Evolutionary conservation across 2,888 invertebrate species (phyloP).

Genomic region (Chrysotoxum bicinctum): DNA sequence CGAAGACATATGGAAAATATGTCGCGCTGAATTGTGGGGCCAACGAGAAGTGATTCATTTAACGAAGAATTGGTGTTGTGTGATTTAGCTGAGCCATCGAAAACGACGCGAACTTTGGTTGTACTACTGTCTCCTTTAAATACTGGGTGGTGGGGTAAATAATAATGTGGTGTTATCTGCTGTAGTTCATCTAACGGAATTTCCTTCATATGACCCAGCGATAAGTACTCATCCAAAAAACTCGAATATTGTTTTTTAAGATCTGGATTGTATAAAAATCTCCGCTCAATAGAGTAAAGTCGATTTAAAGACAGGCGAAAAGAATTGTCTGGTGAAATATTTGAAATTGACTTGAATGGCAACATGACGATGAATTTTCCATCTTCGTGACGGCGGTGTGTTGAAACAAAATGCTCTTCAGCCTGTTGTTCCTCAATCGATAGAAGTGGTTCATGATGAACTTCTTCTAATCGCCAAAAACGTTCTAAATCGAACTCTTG

Average conservation of each 20-base stretch:
- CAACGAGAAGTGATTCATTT: not conserved
- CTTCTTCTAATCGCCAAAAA: not conserved
- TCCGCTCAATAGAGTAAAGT: not conserved
- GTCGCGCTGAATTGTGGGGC: no score
- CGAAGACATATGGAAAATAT: no score
- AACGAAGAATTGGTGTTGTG: no score
- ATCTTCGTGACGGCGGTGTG: not conserved
- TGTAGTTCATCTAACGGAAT: not conserved
- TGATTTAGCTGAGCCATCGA: no score
- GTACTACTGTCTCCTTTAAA: not conserved
- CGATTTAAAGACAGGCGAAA: not conserved
- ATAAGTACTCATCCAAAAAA: not conserved
- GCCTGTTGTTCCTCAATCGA: not conserved
- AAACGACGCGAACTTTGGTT: no score
- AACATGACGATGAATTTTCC: not conserved
- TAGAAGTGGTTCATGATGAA: not conserved
- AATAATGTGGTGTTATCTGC: not conserved
- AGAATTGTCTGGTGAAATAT: not conserved
- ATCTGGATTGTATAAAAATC: not conserved
- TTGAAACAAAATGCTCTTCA: no score
- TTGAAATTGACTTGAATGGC: not conserved
- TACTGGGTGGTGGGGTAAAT: not conserved
- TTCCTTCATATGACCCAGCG: no score
- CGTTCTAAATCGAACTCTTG: not conserved
- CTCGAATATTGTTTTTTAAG: not conserved